Percentiles rank a stretch among this genome's conserved stretches.
Evolutionary conservation across 2,797 vertebrate species (phyloP).

Genomic region (Ispidina lecontei): DNA sequence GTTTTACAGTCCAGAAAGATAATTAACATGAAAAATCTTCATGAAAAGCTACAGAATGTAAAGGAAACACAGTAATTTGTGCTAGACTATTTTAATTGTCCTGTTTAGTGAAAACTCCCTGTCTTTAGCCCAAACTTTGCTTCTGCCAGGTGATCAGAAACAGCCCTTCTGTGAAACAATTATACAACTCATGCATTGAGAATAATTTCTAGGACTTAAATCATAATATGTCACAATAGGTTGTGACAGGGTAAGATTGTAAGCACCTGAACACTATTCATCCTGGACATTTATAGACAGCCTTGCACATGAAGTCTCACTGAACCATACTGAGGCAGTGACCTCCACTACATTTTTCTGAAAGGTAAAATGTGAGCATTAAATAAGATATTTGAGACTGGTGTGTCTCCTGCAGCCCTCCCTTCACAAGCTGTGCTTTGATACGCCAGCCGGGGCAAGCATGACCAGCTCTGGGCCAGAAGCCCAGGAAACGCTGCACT

Average conservation of each 20-base stretch:
- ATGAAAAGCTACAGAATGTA: neutral
- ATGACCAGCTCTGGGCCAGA: neutral
- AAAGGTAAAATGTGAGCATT: neutral
- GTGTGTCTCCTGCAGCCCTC: neutral
- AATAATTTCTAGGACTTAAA: slow-evolving; percentile 45
- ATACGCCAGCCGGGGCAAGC: accelerated
- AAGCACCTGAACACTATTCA: neutral
- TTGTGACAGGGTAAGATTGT: neutral
- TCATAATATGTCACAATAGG: slow-evolving; percentile 7
- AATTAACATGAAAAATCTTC: neutral
- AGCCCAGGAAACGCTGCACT: slow-evolving; percentile 24
- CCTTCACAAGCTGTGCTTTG: neutral
- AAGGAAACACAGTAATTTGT: neutral
- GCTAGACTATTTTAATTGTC: neutral
- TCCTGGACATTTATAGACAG: neutral
- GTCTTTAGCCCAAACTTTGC: neutral
- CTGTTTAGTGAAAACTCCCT: neutral
- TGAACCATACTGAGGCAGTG: neutral
- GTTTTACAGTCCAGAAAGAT: neutral
- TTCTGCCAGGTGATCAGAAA: neutral
- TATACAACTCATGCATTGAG: neutral
- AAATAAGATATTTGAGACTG: neutral
- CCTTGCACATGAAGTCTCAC: neutral
- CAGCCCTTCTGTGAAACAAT: neutral
- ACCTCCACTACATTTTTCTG: neutral